Percentiles rank a stretch among this genome's conserved stretches.
Evolutionary conservation across 2,113 vertebrate species (phyloP).

Genomic region (Mesoclemmys tuberculata): DNA sequence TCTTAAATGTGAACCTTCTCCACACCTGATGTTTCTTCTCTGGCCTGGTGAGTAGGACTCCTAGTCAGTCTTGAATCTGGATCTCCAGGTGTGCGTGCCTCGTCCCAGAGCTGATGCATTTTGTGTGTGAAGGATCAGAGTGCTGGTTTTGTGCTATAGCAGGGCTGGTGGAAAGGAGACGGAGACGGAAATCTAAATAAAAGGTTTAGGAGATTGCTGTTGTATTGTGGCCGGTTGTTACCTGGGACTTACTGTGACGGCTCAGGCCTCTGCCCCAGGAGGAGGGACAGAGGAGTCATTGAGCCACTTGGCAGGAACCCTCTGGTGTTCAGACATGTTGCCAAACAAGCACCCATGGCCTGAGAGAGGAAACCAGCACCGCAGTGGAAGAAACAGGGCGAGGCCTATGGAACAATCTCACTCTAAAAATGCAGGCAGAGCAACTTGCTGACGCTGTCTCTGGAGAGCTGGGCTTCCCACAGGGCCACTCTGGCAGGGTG

Average conservation of each 20-base stretch:
- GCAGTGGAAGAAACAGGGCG: background rate
- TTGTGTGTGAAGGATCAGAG: background rate
- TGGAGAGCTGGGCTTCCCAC: accelerated
- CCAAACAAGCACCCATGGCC: background rate
- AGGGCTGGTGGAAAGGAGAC: background rate
- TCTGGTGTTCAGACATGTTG: background rate
- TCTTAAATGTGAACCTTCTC: background rate
- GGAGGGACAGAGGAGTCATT: background rate
- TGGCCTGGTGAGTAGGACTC: background rate
- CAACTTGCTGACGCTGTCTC: background rate
- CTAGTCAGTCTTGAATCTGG: background rate
- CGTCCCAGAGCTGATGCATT: background rate
- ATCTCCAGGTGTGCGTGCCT: background rate
- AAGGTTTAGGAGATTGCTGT: background rate
- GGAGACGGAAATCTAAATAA: background rate
- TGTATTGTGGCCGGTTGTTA: background rate
- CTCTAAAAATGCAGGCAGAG: background rate
- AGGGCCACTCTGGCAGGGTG: background rate
- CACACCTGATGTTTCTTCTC: background rate
- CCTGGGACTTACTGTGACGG: background rate
- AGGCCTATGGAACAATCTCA: background rate
- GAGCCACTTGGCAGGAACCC: background rate
- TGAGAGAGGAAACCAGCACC: background rate
- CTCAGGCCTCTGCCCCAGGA: background rate
- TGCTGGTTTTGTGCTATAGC: background rate